These are phyloP conservation scores for Lasioglossum morio DNA, from an alignment of 2,888 invertebrate species.

Conservation along the genomic window DNA sequence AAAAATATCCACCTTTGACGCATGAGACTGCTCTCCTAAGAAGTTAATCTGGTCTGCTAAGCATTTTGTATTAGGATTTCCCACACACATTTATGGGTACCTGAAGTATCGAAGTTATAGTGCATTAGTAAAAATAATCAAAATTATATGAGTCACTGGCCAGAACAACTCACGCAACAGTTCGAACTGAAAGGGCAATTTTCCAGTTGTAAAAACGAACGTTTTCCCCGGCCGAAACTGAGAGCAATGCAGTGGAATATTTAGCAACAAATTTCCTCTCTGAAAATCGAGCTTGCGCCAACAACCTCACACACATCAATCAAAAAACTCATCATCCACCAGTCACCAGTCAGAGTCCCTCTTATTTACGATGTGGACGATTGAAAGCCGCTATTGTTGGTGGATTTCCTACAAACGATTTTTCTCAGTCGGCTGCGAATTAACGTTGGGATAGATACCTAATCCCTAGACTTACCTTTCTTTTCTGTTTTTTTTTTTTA, in stretches of 20 bases:
- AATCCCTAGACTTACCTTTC: neutral
- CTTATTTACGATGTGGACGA: neutral
- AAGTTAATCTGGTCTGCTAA: too few relatives aligned
- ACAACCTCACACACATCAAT: neutral
- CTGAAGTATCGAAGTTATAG: too few relatives aligned
- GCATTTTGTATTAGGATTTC: too few relatives aligned
- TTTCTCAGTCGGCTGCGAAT: neutral
- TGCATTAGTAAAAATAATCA: too few relatives aligned
- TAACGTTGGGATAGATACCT: neutral
- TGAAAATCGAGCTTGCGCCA: neutral
- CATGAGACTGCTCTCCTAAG: too few relatives aligned
- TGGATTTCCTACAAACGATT: neutral
- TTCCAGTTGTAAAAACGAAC: neutral
- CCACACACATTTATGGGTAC: too few relatives aligned
- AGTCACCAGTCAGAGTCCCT: neutral
- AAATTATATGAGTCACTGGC: neutral
- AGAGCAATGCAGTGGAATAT: neutral
- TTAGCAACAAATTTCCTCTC: neutral
- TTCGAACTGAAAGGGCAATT: neutral
- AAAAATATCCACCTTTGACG: too few relatives aligned
- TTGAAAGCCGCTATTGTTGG: slow-evolving; percentile 5
- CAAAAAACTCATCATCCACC: slow-evolving; percentile 2
- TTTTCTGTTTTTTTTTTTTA: neutral
- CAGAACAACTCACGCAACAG: neutral
- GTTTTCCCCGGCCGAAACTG: neutral